Percentiles rank a stretch among this genome's conserved stretches.
phyloP scores from a whole-genome alignment of 2,888 invertebrate species.

The Clusia tigrina region DNA sequence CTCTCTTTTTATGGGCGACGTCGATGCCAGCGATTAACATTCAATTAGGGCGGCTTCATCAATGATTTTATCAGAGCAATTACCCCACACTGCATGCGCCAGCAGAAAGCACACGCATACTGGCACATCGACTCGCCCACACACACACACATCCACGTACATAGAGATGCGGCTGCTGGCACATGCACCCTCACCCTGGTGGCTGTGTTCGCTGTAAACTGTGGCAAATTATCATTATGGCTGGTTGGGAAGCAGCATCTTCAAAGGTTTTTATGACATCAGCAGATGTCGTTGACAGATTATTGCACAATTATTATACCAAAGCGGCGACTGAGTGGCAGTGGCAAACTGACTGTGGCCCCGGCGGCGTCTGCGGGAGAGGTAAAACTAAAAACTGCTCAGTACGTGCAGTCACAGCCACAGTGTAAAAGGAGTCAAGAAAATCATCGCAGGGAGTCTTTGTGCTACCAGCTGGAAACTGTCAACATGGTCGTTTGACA shows the following conservation, averaged over 20 bases:
- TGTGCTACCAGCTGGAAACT: constrained; percentile 52
- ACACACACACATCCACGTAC: constrained; percentile 1
- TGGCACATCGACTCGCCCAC: background rate
- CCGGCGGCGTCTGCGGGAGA: too few species aligned
- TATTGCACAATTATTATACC: constrained; percentile 63
- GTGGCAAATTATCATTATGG: constrained; percentile 56
- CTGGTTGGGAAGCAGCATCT: constrained; percentile 41
- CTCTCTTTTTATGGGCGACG: constrained; percentile 46
- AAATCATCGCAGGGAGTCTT: constrained; percentile 31
- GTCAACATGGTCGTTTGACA: constrained; percentile 47
- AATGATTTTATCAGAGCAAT: constrained; percentile 59
- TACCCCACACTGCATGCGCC: constrained; percentile 29
- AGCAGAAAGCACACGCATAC: too few species aligned
- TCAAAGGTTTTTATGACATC: constrained; percentile 63
- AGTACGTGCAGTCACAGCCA: too few species aligned
- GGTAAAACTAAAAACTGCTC: too few species aligned
- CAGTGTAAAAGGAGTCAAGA: background rate
- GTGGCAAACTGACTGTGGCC: constrained; percentile 3
- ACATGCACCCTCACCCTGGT: background rate
- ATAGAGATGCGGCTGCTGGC: too few species aligned
- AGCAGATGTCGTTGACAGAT: constrained; percentile 64
- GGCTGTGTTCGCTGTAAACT: constrained; percentile 48
- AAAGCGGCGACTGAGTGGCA: constrained; percentile 30
- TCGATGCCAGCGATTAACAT: constrained; percentile 56
- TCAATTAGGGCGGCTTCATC: constrained; percentile 57